Base-by-base conservation (phyloP, 2,113 vertebrate genomes). In the Dissostichus mawsoni region DNA sequence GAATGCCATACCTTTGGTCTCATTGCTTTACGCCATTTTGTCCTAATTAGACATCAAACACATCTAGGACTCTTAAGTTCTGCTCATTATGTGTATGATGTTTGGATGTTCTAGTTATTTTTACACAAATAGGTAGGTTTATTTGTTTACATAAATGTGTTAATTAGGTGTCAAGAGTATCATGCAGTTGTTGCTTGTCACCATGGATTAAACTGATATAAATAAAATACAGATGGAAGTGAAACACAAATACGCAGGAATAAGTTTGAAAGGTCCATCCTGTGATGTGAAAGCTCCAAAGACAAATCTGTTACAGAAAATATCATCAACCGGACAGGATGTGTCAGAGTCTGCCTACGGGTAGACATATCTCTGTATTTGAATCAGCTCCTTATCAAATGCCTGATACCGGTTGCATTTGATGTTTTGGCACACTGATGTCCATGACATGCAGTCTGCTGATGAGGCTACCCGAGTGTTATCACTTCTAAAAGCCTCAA, bases 371-470 rank as follows among this genome's bases (percentile, higher is more conserved):
- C 53, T 70, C 52, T 77, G 57, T 36, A 36, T 78, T 72, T 72
- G 59, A 82, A 81, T 87, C 66, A 71, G 44, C 23, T 57, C 8
- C 58, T 88, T 48, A 86, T 90, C 67, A 57, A 80, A 85, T 63
- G 45, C 25, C 72, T 85, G 73, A 83, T 72, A 55, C 57, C 56
- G 73, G 55, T 64, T 71, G 53, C 50, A 66, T 78, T 85, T 84
- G 67, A 87, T 74, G 72, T 77, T 72, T 41, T 4, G 47, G 36
- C 51, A 16, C 63, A 69, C 12, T 8, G 33, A 81, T 63, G 61
- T 66, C 76, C 65, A 83, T 69, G 81, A 64, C 82, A 77, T 36
- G 57, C 41, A 4, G 55, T n/a, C 55, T 62, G 56, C 66, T 66
- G 80, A 61, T 76, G 67, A 74, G 79, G 69, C 23, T 56, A 33